phyloP scores from a whole-genome alignment of 1,140 invertebrate genomes.

The Atopsyche davidsoni region DNA sequence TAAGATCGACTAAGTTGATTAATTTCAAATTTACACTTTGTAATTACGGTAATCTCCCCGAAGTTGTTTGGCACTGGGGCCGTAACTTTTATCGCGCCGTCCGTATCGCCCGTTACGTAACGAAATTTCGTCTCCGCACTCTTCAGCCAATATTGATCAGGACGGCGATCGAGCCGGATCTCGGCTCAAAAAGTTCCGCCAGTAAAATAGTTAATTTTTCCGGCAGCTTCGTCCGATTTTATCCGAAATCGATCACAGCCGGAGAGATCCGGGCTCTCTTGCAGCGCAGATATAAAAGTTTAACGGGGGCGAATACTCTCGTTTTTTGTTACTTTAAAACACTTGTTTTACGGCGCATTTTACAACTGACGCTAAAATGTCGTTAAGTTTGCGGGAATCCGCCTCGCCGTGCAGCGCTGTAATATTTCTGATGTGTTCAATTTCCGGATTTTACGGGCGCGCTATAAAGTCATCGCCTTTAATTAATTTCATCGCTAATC shows the following conservation, averaged over 20 bases:
- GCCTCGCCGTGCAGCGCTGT: neutral
- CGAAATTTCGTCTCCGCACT: too few relatives aligned
- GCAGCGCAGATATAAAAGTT: neutral
- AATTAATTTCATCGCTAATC: too few relatives aligned
- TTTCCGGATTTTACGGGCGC: too few relatives aligned
- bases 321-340: conserved; percentile 8
- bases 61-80: too few relatives aligned
- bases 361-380: conserved; percentile 4
- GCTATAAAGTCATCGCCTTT: too few relatives aligned
- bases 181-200: neutral
- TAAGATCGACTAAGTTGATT: too few relatives aligned
- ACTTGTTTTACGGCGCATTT: conserved; percentile 12
- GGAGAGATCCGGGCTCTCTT: neutral
- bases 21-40: too few relatives aligned
- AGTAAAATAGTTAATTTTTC: conserved; percentile 3
- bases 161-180: neutral
- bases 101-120: too few relatives aligned
- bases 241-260: conserved; percentile 1
- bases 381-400: conserved; percentile 7
- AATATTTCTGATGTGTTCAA: too few relatives aligned
- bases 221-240: neutral
- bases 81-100: too few relatives aligned
- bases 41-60: too few relatives aligned
- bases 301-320: neutral
- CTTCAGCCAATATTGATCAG: too few relatives aligned